Base-by-base conservation (phyloP, 2,888 invertebrate species). In the Chymomyza caudatula region DNA sequence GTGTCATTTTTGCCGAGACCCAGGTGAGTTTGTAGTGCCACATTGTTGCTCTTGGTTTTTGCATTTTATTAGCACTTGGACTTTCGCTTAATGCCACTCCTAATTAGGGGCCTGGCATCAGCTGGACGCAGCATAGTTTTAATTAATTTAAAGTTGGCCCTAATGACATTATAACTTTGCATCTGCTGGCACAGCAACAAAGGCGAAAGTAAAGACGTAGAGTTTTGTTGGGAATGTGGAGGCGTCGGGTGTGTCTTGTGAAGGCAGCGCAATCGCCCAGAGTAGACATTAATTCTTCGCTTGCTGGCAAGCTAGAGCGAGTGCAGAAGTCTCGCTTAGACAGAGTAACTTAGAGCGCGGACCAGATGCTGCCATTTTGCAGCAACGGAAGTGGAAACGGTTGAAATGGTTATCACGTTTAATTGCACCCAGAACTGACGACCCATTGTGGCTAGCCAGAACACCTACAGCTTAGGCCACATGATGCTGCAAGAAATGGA, bases 1-100 rank as follows among this genome's bases (percentile, higher is more conserved):
- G 96, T 86, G 94, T 96, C 60, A 94, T 97, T 71, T 96, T 97
- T 88, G 96, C 97, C 52, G 97, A 97, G 91, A 96, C 96, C 63
- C 97, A 97, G 94, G 96, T 95, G 91, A 76, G 87, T 83, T 51
- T 13, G 19, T 52, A 19, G 42, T 22, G 19, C 61, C 47, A 15
- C 20, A 20, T 17, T 13, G 53, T 53, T 53, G 19, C 19, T 15
- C 44, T 44, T 13, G 47, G 17, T 54, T 54, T 15, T 47, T 44
- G 1, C n/a, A 15, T 52, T 52, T 52, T 47, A 47, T 47, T 47
- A 44, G 53, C 29, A 5, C 29, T 49, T 49, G 11, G 52, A 20
- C 49, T 59, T 2, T 17, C n/a, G n/a, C 64, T 73, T 69, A 73
- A 71, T 77, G 86, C 75, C 73, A 71, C 71, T 85, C 71, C 82